Conservation (phyloP, 2,113 vertebrate species). For the Cebus imitator region DNA sequence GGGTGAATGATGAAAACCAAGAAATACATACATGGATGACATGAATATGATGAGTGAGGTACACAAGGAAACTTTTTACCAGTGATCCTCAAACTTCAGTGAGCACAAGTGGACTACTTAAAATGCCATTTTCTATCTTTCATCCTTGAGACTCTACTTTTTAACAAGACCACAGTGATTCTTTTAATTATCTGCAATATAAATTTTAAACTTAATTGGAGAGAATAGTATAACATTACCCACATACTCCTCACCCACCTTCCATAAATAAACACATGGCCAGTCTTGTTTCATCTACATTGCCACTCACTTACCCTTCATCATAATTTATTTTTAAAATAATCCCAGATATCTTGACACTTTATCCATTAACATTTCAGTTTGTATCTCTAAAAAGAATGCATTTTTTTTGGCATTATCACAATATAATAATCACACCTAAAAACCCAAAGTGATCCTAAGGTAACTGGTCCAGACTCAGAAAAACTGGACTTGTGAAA, state of each 20-base stretch:
- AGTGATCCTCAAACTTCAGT: neutral
- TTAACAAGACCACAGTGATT: conserved; percentile 4
- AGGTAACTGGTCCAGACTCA: neutral
- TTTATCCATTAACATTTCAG: neutral
- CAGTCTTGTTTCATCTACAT: neutral
- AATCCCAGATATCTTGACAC: neutral
- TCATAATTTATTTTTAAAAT: conserved; percentile 14
- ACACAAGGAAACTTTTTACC: neutral
- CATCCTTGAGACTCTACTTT: neutral
- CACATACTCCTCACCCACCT: neutral
- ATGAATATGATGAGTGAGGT: neutral
- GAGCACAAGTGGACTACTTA: neutral
- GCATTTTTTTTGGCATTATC: neutral
- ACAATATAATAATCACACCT: neutral
- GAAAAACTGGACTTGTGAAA: neutral
- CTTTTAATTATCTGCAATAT: neutral
- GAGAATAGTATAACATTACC: neutral
- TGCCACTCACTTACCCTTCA: neutral
- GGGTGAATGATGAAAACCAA: neutral
- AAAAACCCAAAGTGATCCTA: neutral
- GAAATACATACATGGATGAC: neutral
- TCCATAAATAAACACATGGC: neutral
- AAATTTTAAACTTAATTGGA: conserved; percentile 15
- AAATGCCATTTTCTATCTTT: neutral
- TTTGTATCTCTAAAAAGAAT: neutral